Evolutionary conservation across 2,888 invertebrate genomes (phyloP).

Genomic region (Octonoba sinensis): DNA sequence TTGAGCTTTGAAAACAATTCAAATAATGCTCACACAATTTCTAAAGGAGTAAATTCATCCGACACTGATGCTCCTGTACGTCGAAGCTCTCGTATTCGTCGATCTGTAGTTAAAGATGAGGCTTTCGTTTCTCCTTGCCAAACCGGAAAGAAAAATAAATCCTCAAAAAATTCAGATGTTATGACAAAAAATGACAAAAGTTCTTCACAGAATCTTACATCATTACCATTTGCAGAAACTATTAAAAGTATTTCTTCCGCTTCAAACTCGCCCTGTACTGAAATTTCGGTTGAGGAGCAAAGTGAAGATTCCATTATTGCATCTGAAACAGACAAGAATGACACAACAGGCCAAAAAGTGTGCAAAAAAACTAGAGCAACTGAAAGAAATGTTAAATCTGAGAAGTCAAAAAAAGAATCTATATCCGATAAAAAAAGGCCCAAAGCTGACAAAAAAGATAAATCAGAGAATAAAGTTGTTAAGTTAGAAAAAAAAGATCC

Average conservation of each 20-base stretch:
- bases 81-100: slow-evolving; percentile 38
- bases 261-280: too few species aligned
- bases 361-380: background rate
- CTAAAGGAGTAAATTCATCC: too few species aligned
- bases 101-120: slow-evolving; percentile 25
- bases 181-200: background rate
- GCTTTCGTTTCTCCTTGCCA: background rate
- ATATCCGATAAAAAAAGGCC: too few species aligned
- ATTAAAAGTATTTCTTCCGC: background rate
- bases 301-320: too few species aligned
- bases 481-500: background rate
- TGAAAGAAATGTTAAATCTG: background rate
- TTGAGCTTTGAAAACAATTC: background rate
- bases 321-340: background rate
- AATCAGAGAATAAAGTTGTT: background rate
- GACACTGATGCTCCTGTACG: slow-evolving; percentile 39
- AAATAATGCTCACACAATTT: background rate
- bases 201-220: background rate
- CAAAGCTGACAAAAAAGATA: background rate
- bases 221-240: background rate
- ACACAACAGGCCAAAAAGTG: background rate
- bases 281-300: too few species aligned
- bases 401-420: background rate
- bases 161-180: slow-evolving; percentile 6
- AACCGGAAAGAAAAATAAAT: slow-evolving; percentile 10